Base-by-base conservation (phyloP, 2,113 vertebrate species). In the Alaudala cheleensis region DNA sequence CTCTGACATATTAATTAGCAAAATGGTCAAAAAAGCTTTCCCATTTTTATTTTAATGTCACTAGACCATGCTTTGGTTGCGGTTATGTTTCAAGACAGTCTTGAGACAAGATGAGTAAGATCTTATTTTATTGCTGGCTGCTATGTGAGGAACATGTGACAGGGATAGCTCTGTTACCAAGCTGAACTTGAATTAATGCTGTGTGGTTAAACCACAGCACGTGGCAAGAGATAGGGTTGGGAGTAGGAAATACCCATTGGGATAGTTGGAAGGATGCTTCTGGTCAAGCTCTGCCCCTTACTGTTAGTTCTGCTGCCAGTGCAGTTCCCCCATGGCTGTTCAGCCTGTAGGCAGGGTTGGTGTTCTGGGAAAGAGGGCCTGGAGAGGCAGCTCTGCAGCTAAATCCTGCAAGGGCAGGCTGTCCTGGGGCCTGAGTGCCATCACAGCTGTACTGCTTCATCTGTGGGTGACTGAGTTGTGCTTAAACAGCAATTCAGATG, bases 1-100 rank as follows among this genome's bases (percentile, higher is more conserved):
- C 98, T 98, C 98, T 99, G 99, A 99, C 98, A 98, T 98, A 99
- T 99, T 99, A 99, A 99, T 99, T 99, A 99, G 98, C 95, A 97
- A 98, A 99, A 98, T 99, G 98, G 98, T 98, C 98, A 98, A 98
- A 98, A 98, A 98, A 98, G 98, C 98, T 98, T 97, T 98, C 96
- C 91, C 98, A 81, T 98, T 98, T 97, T 96, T 98, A 97, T 98
- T 99, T 98, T 98, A 99, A 98, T 99, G 98, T 97, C 96, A 90
- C 88, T 93, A 77, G 90, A 93, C 85, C 86, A 28, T 77, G 88
- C 67, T 95, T 95, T 96, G 96, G 93, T 90, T 90, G 39, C 19
- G 39, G 9, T 70, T 95, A 42, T 69, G 42, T 86, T 95, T 96
- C 47, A 1, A 89, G 95, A 78, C 69, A 78, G 69, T 91, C 83